Evolutionary conservation across 1,140 invertebrate species (phyloP), one percentile per base, ranked within the genome.

Genomic region (Papilio dardanus): DNA sequence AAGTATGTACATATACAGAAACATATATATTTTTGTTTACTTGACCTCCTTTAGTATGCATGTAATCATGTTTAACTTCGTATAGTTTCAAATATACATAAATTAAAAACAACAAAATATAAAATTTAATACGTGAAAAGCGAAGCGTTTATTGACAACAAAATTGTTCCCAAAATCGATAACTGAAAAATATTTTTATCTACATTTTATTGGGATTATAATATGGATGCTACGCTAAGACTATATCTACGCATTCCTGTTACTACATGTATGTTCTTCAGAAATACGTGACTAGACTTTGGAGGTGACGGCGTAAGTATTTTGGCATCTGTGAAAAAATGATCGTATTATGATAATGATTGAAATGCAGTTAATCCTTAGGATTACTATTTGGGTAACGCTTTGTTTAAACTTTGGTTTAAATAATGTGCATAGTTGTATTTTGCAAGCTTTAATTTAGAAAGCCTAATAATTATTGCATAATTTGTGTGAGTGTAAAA

Each of bases 211-310:
- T 16, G 16, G 5, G 54, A 14, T 14, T 62, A 28, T 28, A 21
- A 62, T 62, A 54, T 6, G 33, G 0, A 35, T 21, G 21, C 21
- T 28, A 62, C 14, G 24, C 24, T 62, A 14, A n/a, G 24, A 1
- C 24, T 50, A 24, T 3, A 30, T 58, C 24, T 30, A 62, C 12
- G 3, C 8, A 62, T 62, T 62, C 21, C 14, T 62, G 54, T 62
- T 62, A 62, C 24, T 67, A 33, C 12, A 67, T 30, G n/a, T 5
- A 35, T 68, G 66, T 37, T 68, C 66, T 21, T 68, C 66, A 40
- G n/a, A 33, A 19, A 67, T 68, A 68, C 65, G 65, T 67, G 65
- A 67, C 65, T 67, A 16, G 65, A 33, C 8, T 68, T 37, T 58
- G 46, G 7, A 54, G 7, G 7, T 2, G 46, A 54, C 21, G 21